Base-by-base conservation (phyloP, 2,888 invertebrate species). In the Aricia artaxerxes region DNA sequence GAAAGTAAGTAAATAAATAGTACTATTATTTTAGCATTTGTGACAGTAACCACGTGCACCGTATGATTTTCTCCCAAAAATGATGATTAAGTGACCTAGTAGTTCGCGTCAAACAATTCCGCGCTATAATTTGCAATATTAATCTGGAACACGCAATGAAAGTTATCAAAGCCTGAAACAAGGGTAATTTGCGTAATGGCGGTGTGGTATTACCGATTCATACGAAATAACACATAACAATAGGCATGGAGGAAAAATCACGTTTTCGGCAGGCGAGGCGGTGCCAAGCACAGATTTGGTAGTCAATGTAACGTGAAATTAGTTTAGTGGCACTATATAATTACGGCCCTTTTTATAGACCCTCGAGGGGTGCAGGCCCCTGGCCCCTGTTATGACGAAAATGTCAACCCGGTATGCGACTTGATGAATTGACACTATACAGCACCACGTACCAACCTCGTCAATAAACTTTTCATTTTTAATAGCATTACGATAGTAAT, bases 261-360 rank as follows among this genome's bases (percentile, higher is more conserved):
- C 89, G 90, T 92, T 92, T 90, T 84, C 86, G 88, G 87, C 89
- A 87, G 89, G 88, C 89, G 85, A 89, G 91, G 89, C 89, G 90
- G 94, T 94, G 94, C 94, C 94, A 92, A 90, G 93, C 92, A 91
- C 94, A 94, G 94, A 94, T 94, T 94, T 93, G 89, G 92, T 88
- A 89, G 92, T 92, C 94, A 93, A 93, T 94, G 93, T 94, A 94
- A 93, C 94, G 94, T 94, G 93, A 94, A 94, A 94, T 94, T 94
- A 94, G 94, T 94, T 94, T 94, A 93, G 92, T 93, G 92, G 92
- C 92, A 94, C 93, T 94, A 94, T 94, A 93, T 94, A 94, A 94
- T 94, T 94, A 94, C 91, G 92, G 88, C 91, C 92, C 93, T 89
- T 94, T 94, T 94, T 94, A 92, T 92, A 86, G 89, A 86, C 90